Evolutionary conservation across 2,113 vertebrate species (phyloP).

Genomic region (Myiagra hebetior): DNA sequence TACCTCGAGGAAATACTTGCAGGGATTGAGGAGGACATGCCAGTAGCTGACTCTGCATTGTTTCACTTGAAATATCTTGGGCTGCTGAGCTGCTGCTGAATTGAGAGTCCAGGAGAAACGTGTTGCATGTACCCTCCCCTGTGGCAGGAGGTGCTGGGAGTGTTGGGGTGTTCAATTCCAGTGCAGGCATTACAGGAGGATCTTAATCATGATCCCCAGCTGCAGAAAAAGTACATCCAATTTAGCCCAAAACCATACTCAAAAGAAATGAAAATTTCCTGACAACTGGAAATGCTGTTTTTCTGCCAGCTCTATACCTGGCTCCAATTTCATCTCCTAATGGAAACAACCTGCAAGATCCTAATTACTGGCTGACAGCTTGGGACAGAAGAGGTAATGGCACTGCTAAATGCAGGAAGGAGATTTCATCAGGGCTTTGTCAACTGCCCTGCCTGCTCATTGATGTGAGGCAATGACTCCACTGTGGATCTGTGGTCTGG

Average conservation of each 20-base stretch:
- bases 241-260: neutral
- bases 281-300: conserved; percentile 28
- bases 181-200: neutral
- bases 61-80: neutral
- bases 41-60: neutral
- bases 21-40: neutral
- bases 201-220: neutral
- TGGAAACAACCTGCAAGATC: conserved; percentile 52
- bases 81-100: neutral
- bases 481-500: neutral
- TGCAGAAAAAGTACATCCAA: neutral
- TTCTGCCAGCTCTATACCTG: conserved; percentile 20
- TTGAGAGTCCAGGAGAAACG: neutral
- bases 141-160: neutral
- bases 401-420: conserved; percentile 17
- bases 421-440: conserved; percentile 27
- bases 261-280: conserved; percentile 23
- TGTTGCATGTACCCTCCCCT: neutral
- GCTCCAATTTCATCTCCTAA: conserved; percentile 22
- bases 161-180: neutral
- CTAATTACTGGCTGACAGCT: conserved; percentile 34
- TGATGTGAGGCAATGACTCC: conserved; percentile 10
- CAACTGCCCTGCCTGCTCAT: neutral
- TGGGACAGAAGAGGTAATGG: neutral
- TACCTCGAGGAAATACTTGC: neutral